Conservation (phyloP, 2,113 vertebrate species). For the Danionella cerebrum region DNA sequence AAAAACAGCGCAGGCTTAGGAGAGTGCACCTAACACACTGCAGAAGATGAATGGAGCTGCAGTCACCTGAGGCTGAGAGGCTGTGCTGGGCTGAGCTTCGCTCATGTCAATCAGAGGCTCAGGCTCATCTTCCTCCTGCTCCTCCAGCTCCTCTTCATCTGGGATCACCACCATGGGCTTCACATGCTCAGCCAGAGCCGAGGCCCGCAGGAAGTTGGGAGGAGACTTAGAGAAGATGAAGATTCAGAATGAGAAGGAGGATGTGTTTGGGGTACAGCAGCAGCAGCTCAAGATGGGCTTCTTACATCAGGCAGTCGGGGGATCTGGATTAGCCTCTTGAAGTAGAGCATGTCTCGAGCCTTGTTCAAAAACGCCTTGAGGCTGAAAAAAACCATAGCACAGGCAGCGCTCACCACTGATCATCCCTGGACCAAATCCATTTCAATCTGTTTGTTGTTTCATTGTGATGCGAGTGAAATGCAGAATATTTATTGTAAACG, state of each 20-base stretch:
- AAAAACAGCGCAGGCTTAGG: constrained; percentile 6
- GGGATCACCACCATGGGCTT: constrained; percentile 94
- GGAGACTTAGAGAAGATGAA: constrained; percentile 58
- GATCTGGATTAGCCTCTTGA: constrained; percentile 97
- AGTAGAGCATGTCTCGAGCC: constrained; percentile 90
- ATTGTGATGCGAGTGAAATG: too few relatives aligned
- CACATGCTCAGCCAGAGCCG: constrained; percentile 87
- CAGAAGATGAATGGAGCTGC: background rate
- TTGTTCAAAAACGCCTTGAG: constrained; percentile 91
- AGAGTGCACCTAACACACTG: too few relatives aligned
- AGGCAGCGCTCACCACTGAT: too few relatives aligned
- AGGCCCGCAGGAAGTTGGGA: constrained; percentile 90
- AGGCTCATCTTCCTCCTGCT: constrained; percentile 76
- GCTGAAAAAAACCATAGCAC: constrained; percentile 52
- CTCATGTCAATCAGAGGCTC: constrained; percentile 86
- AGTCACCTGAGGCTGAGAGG: constrained; percentile 52
- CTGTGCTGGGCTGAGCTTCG: constrained; percentile 44
- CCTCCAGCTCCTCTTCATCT: constrained; percentile 70
- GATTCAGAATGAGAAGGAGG: too few relatives aligned
- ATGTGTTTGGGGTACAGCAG: too few relatives aligned
- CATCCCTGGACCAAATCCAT: too few relatives aligned
- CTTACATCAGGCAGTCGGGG: constrained; percentile 89
- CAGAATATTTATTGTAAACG: too few relatives aligned
- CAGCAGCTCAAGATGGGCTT: background rate
- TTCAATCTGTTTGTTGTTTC: too few relatives aligned